Base-by-base conservation (phyloP, 2,888 invertebrate genomes). In the Melieria omissa region DNA sequence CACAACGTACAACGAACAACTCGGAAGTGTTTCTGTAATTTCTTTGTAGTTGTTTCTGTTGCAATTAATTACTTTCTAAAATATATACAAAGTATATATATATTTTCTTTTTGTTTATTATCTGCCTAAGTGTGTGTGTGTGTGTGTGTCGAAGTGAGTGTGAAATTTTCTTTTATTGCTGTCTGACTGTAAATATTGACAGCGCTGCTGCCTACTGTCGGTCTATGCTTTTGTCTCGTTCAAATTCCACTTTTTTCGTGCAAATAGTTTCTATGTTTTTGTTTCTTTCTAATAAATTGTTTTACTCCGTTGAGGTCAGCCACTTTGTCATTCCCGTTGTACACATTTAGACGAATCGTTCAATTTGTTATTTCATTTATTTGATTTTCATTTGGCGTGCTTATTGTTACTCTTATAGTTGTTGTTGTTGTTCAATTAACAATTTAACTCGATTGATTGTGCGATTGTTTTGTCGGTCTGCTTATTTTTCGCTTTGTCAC, bases 291-390 rank as follows among this genome's bases (percentile, higher is more conserved):
- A 66, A 49, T 60, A 61, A 67, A 61, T 61, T 55, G 46, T 49
- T 61, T 67, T 49, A 58, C 42, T 67, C 49, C 7, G 52, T 52
- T 49, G 52, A 67, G 67, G 67, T 67, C 67, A 67, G 52, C 67
- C 67, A 61, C 52, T 67, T 67, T 60, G 44, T 60, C 52, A 58
- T 58, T 16, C 29, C 12, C 16, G 5, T 29, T 29, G 29, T 2
- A 29, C 29, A 29, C 29, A 29, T 29, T 29, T 29, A 29, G 29
- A 29, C 29, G 29, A 29, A 29, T 29, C 29, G 29, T 29, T 29
- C 29, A 29, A 29, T 29, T 29, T 29, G 29, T 29, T 29, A 29
- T 44, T n/a, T 29, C 2, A 5, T 10, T 5, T 29, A 29, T 29
- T 52, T 4, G 7, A 10, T 16, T 49, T n/a, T 67, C 16, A 5